Evolutionary conservation across 1,140 invertebrate species (phyloP).

Genomic region (Zaprionus davidi): DNA sequence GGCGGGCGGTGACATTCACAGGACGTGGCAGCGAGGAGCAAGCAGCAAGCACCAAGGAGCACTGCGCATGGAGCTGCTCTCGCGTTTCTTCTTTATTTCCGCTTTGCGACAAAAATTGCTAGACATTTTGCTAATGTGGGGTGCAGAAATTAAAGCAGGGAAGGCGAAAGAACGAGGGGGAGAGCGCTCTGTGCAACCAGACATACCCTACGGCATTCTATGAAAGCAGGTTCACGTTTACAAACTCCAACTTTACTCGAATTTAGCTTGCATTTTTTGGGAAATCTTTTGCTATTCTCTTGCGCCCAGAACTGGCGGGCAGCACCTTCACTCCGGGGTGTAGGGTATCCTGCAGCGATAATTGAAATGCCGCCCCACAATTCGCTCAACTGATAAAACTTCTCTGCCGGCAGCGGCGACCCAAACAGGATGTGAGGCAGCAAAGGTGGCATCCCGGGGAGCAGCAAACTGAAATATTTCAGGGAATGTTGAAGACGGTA

Average conservation of each 20-base stretch:
- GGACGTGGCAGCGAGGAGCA: background rate
- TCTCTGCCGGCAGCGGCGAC: conserved; percentile 11
- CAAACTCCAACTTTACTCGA: background rate
- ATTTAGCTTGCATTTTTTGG: background rate
- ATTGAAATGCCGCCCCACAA: conserved; percentile 46
- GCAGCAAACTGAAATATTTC: background rate
- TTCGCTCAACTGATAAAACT: conserved; percentile 37
- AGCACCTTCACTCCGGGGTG: conserved; percentile 6
- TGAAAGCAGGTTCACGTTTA: background rate
- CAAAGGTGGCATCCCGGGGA: background rate
- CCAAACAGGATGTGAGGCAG: conserved; percentile 31
- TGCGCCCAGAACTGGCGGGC: background rate
- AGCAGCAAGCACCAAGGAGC: background rate
- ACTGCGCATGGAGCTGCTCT: conserved; percentile 20
- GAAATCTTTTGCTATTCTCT: background rate
- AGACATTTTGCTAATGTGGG: conserved; percentile 46
- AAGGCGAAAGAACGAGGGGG: background rate
- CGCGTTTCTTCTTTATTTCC: conserved; percentile 62
- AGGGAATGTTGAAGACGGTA: background rate
- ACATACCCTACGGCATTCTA: background rate
- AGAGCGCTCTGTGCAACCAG: no score
- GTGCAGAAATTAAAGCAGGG: conserved; percentile 7
- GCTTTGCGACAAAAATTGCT: conserved; percentile 48
- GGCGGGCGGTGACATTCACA: conserved; percentile 34
- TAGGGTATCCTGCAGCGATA: conserved; percentile 30